Evolutionary conservation across 2,888 invertebrate genomes (phyloP), one percentile per base, ranked within the genome.

Genomic region (Caenorhabditis japonica): DNA sequence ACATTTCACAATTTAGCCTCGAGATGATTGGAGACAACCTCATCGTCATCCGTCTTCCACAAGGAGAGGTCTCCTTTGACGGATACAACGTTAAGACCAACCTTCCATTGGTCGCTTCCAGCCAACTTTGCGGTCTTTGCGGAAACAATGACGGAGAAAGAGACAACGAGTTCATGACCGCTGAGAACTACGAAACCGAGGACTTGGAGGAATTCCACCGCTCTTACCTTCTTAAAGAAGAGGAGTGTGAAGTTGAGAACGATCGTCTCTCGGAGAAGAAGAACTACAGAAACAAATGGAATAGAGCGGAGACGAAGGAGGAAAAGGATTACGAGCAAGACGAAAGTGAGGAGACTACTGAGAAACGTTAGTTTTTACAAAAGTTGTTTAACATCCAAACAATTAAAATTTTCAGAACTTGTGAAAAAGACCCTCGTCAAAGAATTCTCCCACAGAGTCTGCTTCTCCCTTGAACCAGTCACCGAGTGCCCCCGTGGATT

Each of bases 121-220:
- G 68, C 75, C 58, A 62, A 19, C 83, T 83, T 44, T 87, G 87
- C 76, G 87, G 87, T 56, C 81, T 87, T 27, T 87, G 87, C 74
- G 87, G 85, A 53, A 82, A 85, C 76, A 83, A 76, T 71, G 82
- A 87, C 61, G 80, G 75, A 58, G 80, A 83, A 73, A 58, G 41
- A 36, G 73, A 72, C 62, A 76, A 84, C 59, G 84, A 84, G 39
- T 81, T 83, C 77, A 76, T 77, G 49, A 77, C 68, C 38, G 79
- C 82, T 56, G 76, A 81, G 47, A 75, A 82, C 61, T 38, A 72
- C 21, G 62, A 77, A 23, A 73, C 74, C 27, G 72, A 76, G 23
- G 80, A 84, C 72, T 19, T 85, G 56, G 78, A 82, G 59, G 75
- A 79, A 34, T 85, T 85, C 83, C 84, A 85, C 75, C 78, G 82